A percentile compares a stretch with the other conserved stretches of the same genome.
Evolutionary conservation across 2,797 vertebrate genomes (phyloP).

Genomic region (Mycteria americana): DNA sequence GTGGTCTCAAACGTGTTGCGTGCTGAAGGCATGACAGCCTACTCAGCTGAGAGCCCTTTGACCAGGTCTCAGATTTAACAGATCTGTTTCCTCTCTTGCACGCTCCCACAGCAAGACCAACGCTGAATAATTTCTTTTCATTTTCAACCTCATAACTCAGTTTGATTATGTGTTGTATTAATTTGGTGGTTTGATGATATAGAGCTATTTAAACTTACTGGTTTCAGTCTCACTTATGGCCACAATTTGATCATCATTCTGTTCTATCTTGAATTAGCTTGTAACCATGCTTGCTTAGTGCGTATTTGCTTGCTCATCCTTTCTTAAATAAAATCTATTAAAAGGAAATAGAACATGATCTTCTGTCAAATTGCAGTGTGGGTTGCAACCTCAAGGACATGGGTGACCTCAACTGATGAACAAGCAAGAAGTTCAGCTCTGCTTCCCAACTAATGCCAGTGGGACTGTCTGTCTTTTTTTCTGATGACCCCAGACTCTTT

Average conservation of each 20-base stretch:
- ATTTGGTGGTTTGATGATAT: neutral
- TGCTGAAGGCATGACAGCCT: neutral
- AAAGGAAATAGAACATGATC: neutral
- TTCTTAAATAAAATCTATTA: neutral
- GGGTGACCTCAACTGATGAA: neutral
- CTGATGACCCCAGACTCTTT: neutral
- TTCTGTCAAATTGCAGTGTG: neutral
- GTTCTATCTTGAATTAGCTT: neutral
- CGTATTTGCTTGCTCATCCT: neutral
- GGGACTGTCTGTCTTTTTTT: neutral
- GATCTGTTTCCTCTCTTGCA: neutral
- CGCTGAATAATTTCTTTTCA: neutral
- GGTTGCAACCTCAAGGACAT: neutral
- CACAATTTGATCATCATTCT: neutral
- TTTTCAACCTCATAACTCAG: neutral
- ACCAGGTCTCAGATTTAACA: too few species aligned
- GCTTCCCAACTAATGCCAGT: neutral
- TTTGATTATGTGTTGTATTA: neutral
- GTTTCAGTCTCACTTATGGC: neutral
- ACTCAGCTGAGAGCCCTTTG: neutral
- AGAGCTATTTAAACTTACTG: neutral
- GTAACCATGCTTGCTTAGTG: neutral
- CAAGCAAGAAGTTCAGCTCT: neutral
- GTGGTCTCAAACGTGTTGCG: fast-evolving
- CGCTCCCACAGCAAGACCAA: neutral